Base-by-base conservation (phyloP, 2,113 vertebrate genomes). In the Pongo abelii region DNA sequence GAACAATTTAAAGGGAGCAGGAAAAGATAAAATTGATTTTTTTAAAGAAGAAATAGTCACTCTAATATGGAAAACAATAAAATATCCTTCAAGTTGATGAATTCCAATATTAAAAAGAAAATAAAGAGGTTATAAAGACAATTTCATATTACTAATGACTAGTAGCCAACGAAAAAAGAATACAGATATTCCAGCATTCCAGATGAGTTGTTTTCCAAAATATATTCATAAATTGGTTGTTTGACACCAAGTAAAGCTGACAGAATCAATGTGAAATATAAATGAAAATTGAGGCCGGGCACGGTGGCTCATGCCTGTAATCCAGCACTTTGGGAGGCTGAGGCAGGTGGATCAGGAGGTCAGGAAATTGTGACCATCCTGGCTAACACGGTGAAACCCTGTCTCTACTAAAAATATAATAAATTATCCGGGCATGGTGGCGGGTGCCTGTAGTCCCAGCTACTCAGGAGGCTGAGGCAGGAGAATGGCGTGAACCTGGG, bases 11-110 rank as follows among this genome's bases (percentile, higher is more conserved):
- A 84, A 84, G 5, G 8, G 22, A 1, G 10, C 23, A 61, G 17
- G 8, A 1, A 89, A 74, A 72, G 32, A 81, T 78, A 74, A 92
- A 89, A 25, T 8, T 57, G 12, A n/a, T 59, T 55, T 88, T 87
- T 81, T 78, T 81, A 50, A 64, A 92, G 30, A 79, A 69, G 32
- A 7, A 92, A 67, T 86, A 97, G 40, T 96, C 52, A 86, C 3
- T 79, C 5, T 27, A 88, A 75, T 30, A 23, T 5, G 5, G 6
- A 6, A 80, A 92, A 74, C 70, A 69, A 52, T 6, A 46, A 78
- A 55, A 16, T 55, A 52, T 50, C 40, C 8, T 87, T 64, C 40
- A 94, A 75, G 4, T 23, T 64, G 22, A 85, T 4, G 75, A 70
- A 46, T 92, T 85, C 35, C 25, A 92, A 35, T 55, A 79, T 92